A percentile compares a stretch with the other conserved stretches of the same genome.
Evolutionary conservation across 2,797 vertebrate species (phyloP).

Genomic region (Dallia pectoralis): DNA sequence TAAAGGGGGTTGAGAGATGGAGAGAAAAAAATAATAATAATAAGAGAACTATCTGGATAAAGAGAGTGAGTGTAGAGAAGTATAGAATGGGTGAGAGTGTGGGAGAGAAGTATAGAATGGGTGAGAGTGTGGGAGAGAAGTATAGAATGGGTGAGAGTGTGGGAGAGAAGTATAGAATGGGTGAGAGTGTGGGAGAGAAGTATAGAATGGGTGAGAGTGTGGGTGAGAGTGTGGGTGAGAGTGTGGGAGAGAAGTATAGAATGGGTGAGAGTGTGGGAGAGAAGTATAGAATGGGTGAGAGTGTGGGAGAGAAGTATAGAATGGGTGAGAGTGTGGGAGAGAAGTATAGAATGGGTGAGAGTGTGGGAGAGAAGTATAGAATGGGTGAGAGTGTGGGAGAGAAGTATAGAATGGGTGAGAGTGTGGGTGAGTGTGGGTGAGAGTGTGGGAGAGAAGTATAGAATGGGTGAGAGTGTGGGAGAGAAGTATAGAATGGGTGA

Average conservation of each 20-base stretch:
- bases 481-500: no score
- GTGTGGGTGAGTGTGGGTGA: no score
- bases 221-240: background rate
- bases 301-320: no score
- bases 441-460: no score
- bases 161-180: conserved; percentile 36
- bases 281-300: no score
- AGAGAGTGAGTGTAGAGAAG: conserved; percentile 12
- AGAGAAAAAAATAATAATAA: background rate
- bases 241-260: background rate
- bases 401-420: no score
- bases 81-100: background rate
- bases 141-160: background rate
- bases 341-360: no score
- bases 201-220: background rate
- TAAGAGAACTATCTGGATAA: background rate
- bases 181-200: conserved; percentile 39
- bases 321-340: no score
- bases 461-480: no score
- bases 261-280: no score
- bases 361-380: no score
- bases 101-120: background rate
- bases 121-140: conserved; percentile 22
- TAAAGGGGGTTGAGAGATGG: background rate
- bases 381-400: no score